A percentile compares a stretch with the other conserved stretches of the same genome.
These are phyloP conservation scores for Lagodon rhomboides DNA, from an alignment of 2,797 vertebrate genomes.

Conservation along the genomic window DNA sequence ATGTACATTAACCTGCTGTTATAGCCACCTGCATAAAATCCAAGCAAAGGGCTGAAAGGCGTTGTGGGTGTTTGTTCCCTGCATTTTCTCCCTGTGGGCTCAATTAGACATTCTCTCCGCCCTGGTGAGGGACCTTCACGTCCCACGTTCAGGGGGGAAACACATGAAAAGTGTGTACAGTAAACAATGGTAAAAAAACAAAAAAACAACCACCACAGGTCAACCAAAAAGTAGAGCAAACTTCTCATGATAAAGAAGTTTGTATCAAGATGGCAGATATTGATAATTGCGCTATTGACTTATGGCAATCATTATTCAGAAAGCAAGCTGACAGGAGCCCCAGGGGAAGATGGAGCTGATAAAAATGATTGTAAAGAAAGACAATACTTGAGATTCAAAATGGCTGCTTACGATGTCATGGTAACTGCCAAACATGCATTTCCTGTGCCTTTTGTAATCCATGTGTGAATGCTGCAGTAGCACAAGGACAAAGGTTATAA, in stretches of 20 bases:
- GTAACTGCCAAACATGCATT: not conserved
- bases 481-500: too few species aligned
- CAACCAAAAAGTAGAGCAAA: conserved; percentile 1
- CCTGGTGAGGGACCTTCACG: conserved; percentile 50
- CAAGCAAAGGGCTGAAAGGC: conserved; percentile 34
- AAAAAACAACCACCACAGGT: not conserved
- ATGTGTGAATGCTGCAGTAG: too few species aligned
- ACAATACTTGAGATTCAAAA: not conserved
- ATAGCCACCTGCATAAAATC: conserved; percentile 15
- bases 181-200: not conserved
- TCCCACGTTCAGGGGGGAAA: conserved; percentile 37
- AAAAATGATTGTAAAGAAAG: not conserved
- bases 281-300: conserved; percentile 6
- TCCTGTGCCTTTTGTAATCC: not conserved
- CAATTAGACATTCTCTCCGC: conserved; percentile 72
- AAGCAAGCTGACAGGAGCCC: not conserved
- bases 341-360: not conserved
- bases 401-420: not conserved
- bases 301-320: not conserved
- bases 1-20: conserved; percentile 25
- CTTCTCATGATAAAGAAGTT: conserved; percentile 2
- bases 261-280: not conserved
- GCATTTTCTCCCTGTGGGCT: conserved; percentile 69
- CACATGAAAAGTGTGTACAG: not conserved
- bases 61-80: conserved; percentile 59